These are phyloP conservation scores for Gymnodraco acuticeps DNA, from an alignment of 2,797 vertebrate species.

Conservation along the genomic window DNA sequence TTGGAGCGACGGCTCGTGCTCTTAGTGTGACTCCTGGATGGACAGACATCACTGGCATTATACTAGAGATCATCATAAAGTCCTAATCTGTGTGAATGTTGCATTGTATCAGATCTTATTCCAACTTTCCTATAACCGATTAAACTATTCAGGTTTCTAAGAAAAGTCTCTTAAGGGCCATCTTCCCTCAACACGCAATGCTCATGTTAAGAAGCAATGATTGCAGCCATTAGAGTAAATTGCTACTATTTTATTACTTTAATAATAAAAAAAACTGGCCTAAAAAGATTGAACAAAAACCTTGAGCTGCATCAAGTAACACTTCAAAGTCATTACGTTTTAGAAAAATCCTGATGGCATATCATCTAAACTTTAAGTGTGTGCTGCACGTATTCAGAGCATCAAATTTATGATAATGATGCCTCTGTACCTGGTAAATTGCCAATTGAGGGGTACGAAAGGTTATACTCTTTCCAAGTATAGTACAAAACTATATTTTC, in stretches of 20 bases:
- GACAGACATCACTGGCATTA: neutral
- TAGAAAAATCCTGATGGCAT: neutral
- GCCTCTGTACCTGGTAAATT: neutral
- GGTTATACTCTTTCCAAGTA: neutral
- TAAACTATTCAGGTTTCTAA: neutral
- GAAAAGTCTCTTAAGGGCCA: neutral
- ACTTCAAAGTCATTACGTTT: neutral
- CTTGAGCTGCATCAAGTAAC: neutral
- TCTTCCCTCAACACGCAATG: neutral
- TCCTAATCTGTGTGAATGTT: neutral
- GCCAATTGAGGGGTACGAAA: neutral
- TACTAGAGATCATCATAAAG: neutral
- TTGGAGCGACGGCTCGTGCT: slow-evolving; percentile 93
- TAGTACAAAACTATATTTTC: neutral
- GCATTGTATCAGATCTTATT: neutral
- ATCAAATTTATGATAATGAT: neutral
- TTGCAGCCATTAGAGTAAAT: neutral
- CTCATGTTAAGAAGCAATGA: neutral
- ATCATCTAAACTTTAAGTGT: neutral
- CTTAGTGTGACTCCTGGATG: slow-evolving; percentile 92
- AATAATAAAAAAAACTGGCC: neutral
- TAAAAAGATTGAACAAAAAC: neutral
- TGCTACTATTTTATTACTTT: neutral
- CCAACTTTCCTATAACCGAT: neutral
- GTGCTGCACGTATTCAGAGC: neutral